Base-by-base conservation (phyloP, 2,113 vertebrate genomes). In the Megalops atlanticus region DNA sequence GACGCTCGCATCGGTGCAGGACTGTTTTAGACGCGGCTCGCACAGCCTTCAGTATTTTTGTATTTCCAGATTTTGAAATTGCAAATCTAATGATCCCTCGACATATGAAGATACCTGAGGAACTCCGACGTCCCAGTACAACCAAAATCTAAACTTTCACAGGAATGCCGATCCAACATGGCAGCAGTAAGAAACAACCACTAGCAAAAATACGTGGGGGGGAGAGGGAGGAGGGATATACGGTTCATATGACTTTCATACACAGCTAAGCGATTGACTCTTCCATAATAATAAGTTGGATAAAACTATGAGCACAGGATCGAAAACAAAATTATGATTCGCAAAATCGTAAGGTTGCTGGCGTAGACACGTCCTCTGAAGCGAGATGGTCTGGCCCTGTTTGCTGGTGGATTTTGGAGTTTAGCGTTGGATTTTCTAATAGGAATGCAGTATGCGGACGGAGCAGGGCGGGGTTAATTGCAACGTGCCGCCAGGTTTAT, bases 101-200 rank as follows among this genome's bases (percentile, higher is more conserved):
- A 52, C 58, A 6, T 35, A 24, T 36, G 16, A 58, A 40, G 15
- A n/a, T 27, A 52, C 18, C 72, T 43, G 38, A 70, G 38, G 27
- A 71, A 73, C 2, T 4, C 27, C 1, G 24, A 4, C 27, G 0
- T 33, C 35, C 33, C 76, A 7, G 58, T 36, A 41, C 85, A 85
- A 18, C 3, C 39, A 88, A 84, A 90, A 27, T 85, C 73, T 81
- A 80, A 92, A 94, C 90, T 93, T 93, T 92, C 86, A 89, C 85
- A 83, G 68, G 74, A 92, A 91, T 87, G 94, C 90, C 92, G 90
- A 95, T 95, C 93, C 96, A 97, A 97, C 95, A 97, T 96, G 95
- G 97, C 95, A 94, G 95, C 92, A 83, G 87, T 87, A 79, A 77
- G 89, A 89, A 79, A 74, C 68, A 33, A 86, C 90, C 92, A 91